Percentiles rank a stretch among this genome's conserved stretches.
Conservation (phyloP, 2,888 invertebrate species). For the Drosophila diplacantha region DNA sequence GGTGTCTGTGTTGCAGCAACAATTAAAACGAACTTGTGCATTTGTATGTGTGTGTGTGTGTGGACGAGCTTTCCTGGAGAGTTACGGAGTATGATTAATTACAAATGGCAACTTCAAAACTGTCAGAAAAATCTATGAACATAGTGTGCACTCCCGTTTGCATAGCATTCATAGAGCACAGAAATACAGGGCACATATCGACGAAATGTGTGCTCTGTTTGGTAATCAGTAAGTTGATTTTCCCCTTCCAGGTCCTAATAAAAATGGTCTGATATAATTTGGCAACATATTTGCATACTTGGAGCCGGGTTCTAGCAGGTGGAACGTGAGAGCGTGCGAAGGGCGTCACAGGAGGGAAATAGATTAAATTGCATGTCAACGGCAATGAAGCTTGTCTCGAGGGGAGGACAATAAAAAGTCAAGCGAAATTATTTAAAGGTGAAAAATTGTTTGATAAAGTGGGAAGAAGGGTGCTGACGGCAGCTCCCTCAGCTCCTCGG, state of each 20-base stretch:
- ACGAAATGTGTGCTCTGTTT: background rate
- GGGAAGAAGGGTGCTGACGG: conserved; percentile 5
- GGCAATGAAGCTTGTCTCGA: conserved; percentile 10
- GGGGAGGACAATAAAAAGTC: conserved; percentile 27
- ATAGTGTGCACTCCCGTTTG: background rate
- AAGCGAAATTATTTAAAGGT: conserved; percentile 58
- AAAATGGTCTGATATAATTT: conserved; percentile 24
- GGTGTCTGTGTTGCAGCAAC: conserved; percentile 23
- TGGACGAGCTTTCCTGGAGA: conserved; percentile 9
- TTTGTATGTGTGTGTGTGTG: background rate
- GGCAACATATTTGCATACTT: conserved; percentile 16
- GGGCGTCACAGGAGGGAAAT: conserved; percentile 29
- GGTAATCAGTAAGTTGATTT: conserved; percentile 3
- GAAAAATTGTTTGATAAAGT: conserved; percentile 54
- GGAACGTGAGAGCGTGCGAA: conserved; percentile 22
- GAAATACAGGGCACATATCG: background rate
- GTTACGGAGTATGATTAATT: background rate
- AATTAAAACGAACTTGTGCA: conserved; percentile 1
- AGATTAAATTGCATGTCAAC: conserved; percentile 54
- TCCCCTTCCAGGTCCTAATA: background rate
- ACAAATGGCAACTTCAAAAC: background rate
- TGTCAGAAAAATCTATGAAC: background rate
- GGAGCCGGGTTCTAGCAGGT: conserved; percentile 1
- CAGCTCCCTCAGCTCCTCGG: conserved; percentile 1
- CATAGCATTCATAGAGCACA: background rate